Conservation (phyloP, 1,140 invertebrate genomes). For the Eriosoma lanigerum region DNA sequence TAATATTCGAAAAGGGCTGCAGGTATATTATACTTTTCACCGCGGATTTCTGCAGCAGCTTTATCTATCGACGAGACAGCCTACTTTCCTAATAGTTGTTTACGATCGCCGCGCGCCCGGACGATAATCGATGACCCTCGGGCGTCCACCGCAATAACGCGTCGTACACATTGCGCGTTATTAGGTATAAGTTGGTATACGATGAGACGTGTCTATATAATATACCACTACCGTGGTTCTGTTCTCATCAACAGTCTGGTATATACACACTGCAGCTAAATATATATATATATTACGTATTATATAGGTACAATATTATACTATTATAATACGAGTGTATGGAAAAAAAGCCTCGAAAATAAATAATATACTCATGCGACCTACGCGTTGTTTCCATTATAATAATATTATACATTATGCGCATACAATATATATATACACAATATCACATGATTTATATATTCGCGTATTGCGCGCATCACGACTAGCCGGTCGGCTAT, state of each 20-base stretch:
- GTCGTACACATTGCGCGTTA: neutral
- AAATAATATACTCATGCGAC: neutral
- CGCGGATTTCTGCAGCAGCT: neutral
- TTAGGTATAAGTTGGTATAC: neutral
- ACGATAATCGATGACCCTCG: conserved; percentile 26
- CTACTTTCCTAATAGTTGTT: conserved; percentile 41
- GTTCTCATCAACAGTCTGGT: too few species aligned
- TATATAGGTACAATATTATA: too few species aligned
- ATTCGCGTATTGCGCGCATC: neutral
- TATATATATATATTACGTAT: too few species aligned
- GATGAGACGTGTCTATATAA: too few species aligned
- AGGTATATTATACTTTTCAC: neutral
- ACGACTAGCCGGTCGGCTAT: too few species aligned
- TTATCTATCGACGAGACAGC: neutral
- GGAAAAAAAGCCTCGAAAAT: conserved; percentile 4
- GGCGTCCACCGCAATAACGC: conserved; percentile 18
- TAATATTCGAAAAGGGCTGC: neutral
- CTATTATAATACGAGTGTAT: too few species aligned
- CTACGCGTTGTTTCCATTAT: too few species aligned
- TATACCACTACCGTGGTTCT: conserved; percentile 24
- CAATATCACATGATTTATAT: too few species aligned
- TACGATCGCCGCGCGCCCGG: conserved; percentile 21
- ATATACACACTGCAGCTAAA: too few species aligned
- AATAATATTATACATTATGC: too few species aligned
- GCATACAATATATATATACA: too few species aligned